Percentiles rank a stretch among this genome's conserved stretches.
These are phyloP conservation scores for Periparus ater DNA, from an alignment of 2,797 vertebrate genomes.

Conservation along the genomic window DNA sequence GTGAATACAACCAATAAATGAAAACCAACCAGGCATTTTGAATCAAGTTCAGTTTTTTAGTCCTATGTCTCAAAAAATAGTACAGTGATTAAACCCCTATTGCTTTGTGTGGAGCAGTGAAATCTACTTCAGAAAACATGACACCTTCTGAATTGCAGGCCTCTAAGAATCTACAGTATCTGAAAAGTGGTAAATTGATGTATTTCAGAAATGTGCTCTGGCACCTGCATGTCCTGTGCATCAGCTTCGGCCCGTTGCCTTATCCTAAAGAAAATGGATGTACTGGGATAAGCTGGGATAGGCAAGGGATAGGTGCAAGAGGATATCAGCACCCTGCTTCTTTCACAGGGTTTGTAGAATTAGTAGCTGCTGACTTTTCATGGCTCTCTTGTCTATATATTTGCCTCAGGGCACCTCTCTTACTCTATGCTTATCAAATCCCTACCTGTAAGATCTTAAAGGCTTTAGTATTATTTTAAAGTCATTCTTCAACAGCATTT, in stretches of 20 bases:
- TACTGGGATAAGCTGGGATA: neutral
- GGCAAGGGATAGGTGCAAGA: neutral
- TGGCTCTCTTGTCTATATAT: neutral
- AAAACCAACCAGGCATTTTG: neutral
- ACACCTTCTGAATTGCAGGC: neutral
- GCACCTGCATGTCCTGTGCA: neutral
- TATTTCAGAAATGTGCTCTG: neutral
- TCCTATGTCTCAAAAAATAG: neutral
- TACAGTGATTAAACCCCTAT: neutral
- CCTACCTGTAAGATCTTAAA: neutral
- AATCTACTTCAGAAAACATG: neutral
- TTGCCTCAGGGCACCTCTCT: neutral
- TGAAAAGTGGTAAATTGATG: neutral
- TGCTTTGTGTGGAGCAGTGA: neutral
- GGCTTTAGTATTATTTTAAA: neutral
- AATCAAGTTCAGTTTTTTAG: neutral
- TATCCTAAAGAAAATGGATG: neutral
- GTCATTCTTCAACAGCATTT: neutral
- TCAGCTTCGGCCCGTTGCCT: rapidly evolving
- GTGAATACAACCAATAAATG: neutral
- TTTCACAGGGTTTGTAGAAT: neutral
- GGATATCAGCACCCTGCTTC: neutral
- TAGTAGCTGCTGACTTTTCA: neutral
- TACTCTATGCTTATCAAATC: neutral
- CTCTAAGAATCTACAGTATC: neutral